phyloP scores from a whole-genome alignment of 2,797 vertebrate species.

The Streptopelia turtur region DNA sequence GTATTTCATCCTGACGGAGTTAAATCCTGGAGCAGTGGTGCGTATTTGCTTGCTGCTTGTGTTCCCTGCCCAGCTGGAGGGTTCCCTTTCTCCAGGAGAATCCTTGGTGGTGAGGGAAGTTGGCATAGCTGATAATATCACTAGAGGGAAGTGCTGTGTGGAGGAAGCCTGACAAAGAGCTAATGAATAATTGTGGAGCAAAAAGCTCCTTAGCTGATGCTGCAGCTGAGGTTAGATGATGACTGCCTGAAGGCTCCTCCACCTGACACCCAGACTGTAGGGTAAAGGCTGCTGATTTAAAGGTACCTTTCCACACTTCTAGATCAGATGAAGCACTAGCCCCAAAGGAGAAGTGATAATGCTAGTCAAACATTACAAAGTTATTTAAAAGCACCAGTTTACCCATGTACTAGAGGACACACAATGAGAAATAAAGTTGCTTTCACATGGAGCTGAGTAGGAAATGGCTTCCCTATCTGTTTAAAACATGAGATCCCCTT shows the following conservation, averaged over 20 bases:
- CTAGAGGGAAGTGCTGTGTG: not conserved
- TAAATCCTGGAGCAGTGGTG: not conserved
- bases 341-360: not conserved
- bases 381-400: not conserved
- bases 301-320: not conserved
- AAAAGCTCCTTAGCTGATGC: not conserved
- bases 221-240: not conserved
- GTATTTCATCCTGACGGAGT: not conserved
- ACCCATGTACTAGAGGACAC: not conserved
- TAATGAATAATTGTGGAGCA: not conserved
- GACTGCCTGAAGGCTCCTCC: not conserved
- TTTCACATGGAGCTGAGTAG: not conserved
- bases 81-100: not conserved
- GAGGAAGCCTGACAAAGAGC: not conserved
- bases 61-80: not conserved
- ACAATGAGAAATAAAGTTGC: not conserved
- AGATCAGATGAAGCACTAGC: not conserved
- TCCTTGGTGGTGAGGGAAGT: not conserved
- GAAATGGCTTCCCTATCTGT: not conserved
- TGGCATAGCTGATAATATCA: not conserved
- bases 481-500: not conserved
- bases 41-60: not conserved
- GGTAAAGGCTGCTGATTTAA: not conserved
- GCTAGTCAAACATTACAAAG: not conserved
- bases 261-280: not conserved